These are phyloP conservation scores for Exephanes ischioxanthus DNA, from an alignment of 2,888 invertebrate species.

Conservation along the genomic window DNA sequence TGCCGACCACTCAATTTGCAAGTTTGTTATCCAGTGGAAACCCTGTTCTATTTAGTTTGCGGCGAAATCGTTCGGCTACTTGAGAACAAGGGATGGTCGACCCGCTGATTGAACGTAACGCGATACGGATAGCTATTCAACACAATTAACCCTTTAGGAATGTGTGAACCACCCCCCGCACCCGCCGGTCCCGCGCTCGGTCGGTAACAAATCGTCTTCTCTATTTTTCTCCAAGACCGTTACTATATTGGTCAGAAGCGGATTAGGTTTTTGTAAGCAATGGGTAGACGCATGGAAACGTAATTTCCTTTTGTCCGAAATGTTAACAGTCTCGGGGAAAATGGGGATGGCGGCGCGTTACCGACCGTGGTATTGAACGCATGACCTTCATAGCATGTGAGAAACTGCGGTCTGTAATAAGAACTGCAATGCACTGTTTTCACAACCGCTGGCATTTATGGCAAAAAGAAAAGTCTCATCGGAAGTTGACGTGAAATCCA, in stretches of 20 bases:
- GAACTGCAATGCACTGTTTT: no score
- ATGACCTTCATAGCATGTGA: not conserved
- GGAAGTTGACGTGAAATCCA: not conserved
- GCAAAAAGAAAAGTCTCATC: no score
- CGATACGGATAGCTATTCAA: not conserved
- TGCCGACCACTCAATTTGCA: constrained; percentile 15
- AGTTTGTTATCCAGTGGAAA: not conserved
- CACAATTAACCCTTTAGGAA: not conserved
- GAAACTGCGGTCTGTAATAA: no score
- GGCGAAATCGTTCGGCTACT: not conserved
- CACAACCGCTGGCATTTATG: no score
- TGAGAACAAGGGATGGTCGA: not conserved
- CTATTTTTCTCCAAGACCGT: no score
- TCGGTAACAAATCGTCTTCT: no score
- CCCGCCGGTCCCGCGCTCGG: not conserved
- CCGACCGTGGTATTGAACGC: not conserved
- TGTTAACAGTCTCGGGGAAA: no score
- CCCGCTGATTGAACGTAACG: not conserved
- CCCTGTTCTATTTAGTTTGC: not conserved
- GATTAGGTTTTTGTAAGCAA: no score
- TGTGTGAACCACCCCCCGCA: not conserved
- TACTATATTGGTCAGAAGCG: no score
- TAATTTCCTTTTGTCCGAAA: no score
- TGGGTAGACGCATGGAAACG: no score
- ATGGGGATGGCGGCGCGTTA: not conserved